These are phyloP conservation scores for Hypselothyrea guttata DNA, from an alignment of 2,888 invertebrate species.

Conservation along the genomic window DNA sequence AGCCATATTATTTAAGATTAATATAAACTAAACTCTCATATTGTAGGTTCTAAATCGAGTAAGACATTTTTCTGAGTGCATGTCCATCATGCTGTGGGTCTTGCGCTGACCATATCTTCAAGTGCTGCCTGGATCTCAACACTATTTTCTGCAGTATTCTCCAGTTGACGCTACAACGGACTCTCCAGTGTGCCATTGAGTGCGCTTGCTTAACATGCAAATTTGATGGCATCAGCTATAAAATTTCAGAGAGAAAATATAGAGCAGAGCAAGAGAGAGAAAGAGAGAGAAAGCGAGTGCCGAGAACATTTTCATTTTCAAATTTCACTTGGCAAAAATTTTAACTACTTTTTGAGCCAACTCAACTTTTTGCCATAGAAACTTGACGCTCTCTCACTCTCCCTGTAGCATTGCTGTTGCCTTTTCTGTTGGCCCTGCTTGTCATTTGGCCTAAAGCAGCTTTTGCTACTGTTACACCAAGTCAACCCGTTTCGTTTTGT, in stretches of 20 bases:
- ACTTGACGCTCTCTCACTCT: conserved; percentile 2
- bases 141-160: conserved; percentile 23
- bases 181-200: conserved; percentile 43
- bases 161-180: conserved; percentile 17
- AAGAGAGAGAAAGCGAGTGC: too few relatives aligned
- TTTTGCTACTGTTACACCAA: conserved; percentile 22
- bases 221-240: conserved; percentile 67
- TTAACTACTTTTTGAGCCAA: conserved; percentile 66
- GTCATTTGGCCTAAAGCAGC: conserved; percentile 37
- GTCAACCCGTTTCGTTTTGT: conserved; percentile 19
- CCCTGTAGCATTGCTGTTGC: not conserved
- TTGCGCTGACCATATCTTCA: too few relatives aligned
- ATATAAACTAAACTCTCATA: too few relatives aligned
- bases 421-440: not conserved
- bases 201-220: conserved; percentile 68
- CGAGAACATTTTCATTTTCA: conserved; percentile 64
- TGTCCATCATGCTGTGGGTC: too few relatives aligned
- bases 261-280: too few relatives aligned
- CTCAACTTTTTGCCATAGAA: conserved; percentile 41
- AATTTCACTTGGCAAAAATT: conserved; percentile 71
- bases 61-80: too few relatives aligned
- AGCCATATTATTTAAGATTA: too few relatives aligned
- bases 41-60: too few relatives aligned
- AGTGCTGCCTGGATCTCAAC: too few relatives aligned
- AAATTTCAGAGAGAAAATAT: conserved; percentile 43